Conservation (phyloP, 92 coral and sea anemone species). For the Palythoa grandis region DNA sequence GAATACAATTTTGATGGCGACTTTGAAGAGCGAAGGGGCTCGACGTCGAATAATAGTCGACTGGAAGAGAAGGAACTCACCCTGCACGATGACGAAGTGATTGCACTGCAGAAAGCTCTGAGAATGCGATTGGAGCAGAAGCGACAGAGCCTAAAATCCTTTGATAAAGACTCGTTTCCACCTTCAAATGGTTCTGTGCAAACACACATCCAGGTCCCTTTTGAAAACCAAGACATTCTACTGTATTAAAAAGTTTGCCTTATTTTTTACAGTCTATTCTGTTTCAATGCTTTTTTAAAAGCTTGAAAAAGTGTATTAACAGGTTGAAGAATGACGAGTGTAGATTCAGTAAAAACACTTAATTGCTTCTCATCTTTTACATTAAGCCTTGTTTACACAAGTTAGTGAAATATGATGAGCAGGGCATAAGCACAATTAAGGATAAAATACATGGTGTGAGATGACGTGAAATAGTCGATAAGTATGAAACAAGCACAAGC, state of each 20-base stretch:
- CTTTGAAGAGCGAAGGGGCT: background rate
- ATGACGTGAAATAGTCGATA: too few relatives aligned
- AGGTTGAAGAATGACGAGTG: too few relatives aligned
- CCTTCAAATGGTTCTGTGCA: background rate
- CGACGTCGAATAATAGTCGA: background rate
- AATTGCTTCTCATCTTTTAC: too few relatives aligned
- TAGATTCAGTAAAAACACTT: too few relatives aligned
- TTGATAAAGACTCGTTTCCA: background rate
- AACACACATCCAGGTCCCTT: background rate
- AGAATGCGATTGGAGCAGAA: constrained; percentile 12
- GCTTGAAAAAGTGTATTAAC: too few relatives aligned
- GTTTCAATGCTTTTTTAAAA: too few relatives aligned
- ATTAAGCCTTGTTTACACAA: too few relatives aligned
- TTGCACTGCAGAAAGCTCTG: constrained; percentile 2
- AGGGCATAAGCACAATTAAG: too few relatives aligned
- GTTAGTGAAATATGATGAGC: too few relatives aligned
- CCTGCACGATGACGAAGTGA: background rate
- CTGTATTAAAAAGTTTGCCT: background rate
- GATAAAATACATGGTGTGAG: too few relatives aligned
- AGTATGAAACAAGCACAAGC: too few relatives aligned
- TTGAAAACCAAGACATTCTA: background rate
- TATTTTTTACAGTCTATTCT: too few relatives aligned
- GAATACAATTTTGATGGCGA: background rate
- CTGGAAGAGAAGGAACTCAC: background rate
- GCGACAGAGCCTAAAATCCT: background rate